Conservation (phyloP, 2,888 invertebrate genomes). For the Papilio protenor region DNA sequence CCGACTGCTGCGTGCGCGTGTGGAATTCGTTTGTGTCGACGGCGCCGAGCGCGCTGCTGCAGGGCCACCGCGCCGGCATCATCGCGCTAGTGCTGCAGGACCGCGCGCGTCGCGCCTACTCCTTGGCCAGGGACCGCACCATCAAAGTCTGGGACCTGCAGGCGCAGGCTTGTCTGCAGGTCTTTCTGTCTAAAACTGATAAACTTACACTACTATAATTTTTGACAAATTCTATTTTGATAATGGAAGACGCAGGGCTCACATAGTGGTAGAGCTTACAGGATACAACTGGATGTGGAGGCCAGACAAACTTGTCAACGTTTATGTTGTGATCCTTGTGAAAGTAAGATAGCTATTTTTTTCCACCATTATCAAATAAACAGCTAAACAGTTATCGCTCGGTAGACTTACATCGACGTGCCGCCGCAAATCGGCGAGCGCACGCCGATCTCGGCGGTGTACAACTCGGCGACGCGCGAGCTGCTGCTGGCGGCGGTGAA, state of each 20-base stretch:
- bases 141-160: constrained; percentile 92
- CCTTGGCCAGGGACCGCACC: constrained; percentile 87
- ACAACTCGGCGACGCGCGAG: constrained; percentile 87
- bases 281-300: too few species aligned
- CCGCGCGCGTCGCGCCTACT: constrained; percentile 86
- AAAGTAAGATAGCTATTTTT: too few species aligned
- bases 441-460: constrained; percentile 85
- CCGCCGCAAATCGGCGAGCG: constrained; percentile 86
- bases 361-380: too few species aligned
- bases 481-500: constrained; percentile 87
- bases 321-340: too few species aligned
- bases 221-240: too few species aligned
- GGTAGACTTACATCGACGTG: constrained; percentile 87
- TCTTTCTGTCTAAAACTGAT: constrained; percentile 49
- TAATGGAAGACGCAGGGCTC: too few species aligned
- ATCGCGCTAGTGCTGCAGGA: constrained; percentile 87
- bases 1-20: constrained; percentile 89
- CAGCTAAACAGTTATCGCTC: not conserved
- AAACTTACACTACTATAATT: too few species aligned
- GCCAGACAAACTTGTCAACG: too few species aligned
- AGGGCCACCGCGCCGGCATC: constrained; percentile 89
- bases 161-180: constrained; percentile 87
- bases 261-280: too few species aligned
- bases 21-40: constrained; percentile 92
- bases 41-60: constrained; percentile 85